Conservation (phyloP, 2,888 invertebrate genomes). For the Oasisia sp. region DNA sequence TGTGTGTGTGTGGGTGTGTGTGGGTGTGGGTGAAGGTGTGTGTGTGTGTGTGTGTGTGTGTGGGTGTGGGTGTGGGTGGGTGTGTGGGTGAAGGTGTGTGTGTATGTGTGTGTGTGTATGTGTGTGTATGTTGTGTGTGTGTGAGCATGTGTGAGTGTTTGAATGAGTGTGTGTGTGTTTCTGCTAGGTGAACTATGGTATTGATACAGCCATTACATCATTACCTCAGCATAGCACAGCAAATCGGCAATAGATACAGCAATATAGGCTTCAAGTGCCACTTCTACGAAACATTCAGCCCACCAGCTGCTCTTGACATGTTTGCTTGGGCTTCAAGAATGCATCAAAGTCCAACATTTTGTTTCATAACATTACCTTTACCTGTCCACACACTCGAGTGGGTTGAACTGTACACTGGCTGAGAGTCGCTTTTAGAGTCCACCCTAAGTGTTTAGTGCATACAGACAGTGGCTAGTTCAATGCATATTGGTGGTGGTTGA, state of each 20-base stretch:
- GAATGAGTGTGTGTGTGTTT: not conserved
- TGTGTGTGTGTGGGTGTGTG: too few species aligned
- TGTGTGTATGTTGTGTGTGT: too few species aligned
- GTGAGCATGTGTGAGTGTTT: too few species aligned
- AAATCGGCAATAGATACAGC: not conserved
- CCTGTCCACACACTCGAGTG: not conserved
- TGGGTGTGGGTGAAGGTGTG: too few species aligned
- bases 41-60: too few species aligned
- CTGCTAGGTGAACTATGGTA: not conserved
- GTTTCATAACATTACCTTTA: conserved; percentile 17
- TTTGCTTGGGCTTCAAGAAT: not conserved
- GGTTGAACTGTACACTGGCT: not conserved
- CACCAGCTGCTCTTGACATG: not conserved
- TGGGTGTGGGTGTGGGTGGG: too few species aligned
- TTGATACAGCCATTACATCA: not conserved
- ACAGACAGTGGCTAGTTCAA: not conserved
- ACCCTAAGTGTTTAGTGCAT: not conserved
- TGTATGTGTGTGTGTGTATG: too few species aligned
- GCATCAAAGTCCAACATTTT: conserved; percentile 3
- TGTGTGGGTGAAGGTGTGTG: too few species aligned
- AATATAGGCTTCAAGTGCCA: not conserved
- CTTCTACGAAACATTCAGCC: not conserved
- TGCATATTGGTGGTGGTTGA: not conserved
- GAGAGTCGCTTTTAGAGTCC: not conserved
- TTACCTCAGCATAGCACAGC: not conserved